Evolutionary conservation across 1,140 invertebrate genomes (phyloP).

Genomic region (Pteromalus puparum): DNA sequence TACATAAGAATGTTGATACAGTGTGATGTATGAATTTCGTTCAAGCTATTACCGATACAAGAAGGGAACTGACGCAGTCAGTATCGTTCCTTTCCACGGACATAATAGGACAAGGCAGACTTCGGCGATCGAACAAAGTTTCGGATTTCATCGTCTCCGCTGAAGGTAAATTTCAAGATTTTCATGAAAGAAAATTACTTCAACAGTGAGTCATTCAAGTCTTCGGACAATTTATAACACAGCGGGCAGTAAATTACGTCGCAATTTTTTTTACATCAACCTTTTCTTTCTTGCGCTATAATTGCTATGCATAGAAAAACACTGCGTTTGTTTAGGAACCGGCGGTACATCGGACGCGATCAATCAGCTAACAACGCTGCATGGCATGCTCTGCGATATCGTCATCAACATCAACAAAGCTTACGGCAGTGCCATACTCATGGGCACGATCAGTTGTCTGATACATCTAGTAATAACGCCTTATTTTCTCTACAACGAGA

Average conservation of each 20-base stretch:
- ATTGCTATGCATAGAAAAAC: neutral
- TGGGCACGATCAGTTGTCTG: conserved; percentile 80
- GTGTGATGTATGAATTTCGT: neutral
- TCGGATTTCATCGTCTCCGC: conserved; percentile 19
- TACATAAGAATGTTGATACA: neutral
- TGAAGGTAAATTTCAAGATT: conserved; percentile 7
- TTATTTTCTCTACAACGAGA: conserved; percentile 82
- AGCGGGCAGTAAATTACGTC: too few species aligned
- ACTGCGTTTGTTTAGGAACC: conserved; percentile 2
- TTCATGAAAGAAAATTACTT: neutral
- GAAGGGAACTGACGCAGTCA: neutral
- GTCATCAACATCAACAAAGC: conserved; percentile 68
- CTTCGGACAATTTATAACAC: too few species aligned
- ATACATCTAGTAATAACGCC: conserved; percentile 84
- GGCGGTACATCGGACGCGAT: conserved; percentile 6
- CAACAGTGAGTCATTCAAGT: neutral
- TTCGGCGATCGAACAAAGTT: conserved; percentile 34
- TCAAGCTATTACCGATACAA: conserved; percentile 1
- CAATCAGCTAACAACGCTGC: conserved; percentile 64
- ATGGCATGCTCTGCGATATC: conserved; percentile 67
- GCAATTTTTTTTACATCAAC: neutral
- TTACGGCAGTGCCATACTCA: conserved; percentile 78
- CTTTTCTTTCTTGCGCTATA: neutral
- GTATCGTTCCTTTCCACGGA: conserved; percentile 4
- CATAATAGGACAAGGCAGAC: neutral